Percentiles rank a stretch among this genome's conserved stretches.
These are phyloP conservation scores for Brachyrhaphis roseni DNA, from an alignment of 2,797 vertebrate species.

Conservation along the genomic window DNA sequence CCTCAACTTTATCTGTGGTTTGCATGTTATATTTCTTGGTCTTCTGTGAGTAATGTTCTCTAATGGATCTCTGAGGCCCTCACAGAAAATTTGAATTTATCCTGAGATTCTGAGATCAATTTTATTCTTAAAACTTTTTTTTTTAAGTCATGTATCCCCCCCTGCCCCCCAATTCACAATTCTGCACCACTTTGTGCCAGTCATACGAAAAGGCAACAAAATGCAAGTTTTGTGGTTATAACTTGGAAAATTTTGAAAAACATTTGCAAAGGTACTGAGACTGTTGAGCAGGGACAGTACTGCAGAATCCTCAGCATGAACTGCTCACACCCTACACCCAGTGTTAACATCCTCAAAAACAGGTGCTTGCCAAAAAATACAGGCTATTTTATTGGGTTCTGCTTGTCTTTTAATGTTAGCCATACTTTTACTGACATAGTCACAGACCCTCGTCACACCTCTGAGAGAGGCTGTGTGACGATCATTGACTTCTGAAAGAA, in stretches of 20 bases:
- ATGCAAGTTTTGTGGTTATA: not conserved
- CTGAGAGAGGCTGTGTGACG: conserved; percentile 64
- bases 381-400: conserved; percentile 49
- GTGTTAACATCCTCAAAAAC: conserved; percentile 40
- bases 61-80: not conserved
- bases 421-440: conserved; percentile 71
- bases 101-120: not conserved
- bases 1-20: not conserved
- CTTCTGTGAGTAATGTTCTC: not conserved
- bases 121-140: not conserved
- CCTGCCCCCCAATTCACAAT: not conserved
- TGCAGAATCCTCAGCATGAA: not conserved
- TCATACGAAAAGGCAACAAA: not conserved
- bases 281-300: not conserved
- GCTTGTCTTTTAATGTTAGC: conserved; percentile 67
- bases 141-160: not conserved
- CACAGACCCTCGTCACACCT: conserved; percentile 61
- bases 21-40: not conserved
- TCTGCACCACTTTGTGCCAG: not conserved
- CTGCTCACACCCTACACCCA: conserved; percentile 7
- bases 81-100: not conserved
- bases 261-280: not conserved
- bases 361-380: conserved; percentile 46
- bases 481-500: conserved; percentile 77
- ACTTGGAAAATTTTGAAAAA: not conserved